These are phyloP conservation scores for Calosoma granatense DNA, from an alignment of 1,140 invertebrate species.

Conservation along the genomic window DNA sequence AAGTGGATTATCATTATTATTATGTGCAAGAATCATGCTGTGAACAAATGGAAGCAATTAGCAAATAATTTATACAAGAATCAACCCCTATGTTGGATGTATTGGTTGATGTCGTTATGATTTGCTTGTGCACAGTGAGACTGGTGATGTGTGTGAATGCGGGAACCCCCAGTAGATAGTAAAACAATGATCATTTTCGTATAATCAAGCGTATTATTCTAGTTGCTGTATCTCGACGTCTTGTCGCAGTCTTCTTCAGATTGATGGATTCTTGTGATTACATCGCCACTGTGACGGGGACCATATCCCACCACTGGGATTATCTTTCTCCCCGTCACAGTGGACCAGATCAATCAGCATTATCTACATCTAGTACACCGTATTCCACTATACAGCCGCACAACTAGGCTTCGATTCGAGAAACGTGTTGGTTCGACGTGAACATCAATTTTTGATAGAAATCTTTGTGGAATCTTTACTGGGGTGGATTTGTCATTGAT, in stretches of 20 bases:
- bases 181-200: background rate
- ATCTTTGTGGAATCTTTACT: slow-evolving; percentile 20
- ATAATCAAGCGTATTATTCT: background rate
- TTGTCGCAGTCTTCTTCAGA: slow-evolving; percentile 8
- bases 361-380: too few relatives aligned
- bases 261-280: slow-evolving; percentile 21
- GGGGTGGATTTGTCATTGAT: slow-evolving; percentile 19
- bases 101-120: too few relatives aligned
- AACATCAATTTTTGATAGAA: slow-evolving; percentile 24
- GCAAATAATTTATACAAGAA: too few relatives aligned
- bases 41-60: too few relatives aligned
- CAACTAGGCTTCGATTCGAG: slow-evolving; percentile 18
- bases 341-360: too few relatives aligned
- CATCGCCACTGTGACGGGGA: slow-evolving; percentile 17
- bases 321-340: slow-evolving; percentile 16
- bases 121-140: too few relatives aligned
- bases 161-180: background rate
- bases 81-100: too few relatives aligned
- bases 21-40: too few relatives aligned
- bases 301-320: slow-evolving; percentile 18
- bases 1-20: too few relatives aligned
- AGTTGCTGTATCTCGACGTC: background rate
- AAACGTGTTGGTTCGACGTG: slow-evolving; percentile 19
- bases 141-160: background rate
- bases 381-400: too few relatives aligned